Evolutionary conservation across 2,113 vertebrate species (phyloP).

Genomic region (Sturnus vulgaris): DNA sequence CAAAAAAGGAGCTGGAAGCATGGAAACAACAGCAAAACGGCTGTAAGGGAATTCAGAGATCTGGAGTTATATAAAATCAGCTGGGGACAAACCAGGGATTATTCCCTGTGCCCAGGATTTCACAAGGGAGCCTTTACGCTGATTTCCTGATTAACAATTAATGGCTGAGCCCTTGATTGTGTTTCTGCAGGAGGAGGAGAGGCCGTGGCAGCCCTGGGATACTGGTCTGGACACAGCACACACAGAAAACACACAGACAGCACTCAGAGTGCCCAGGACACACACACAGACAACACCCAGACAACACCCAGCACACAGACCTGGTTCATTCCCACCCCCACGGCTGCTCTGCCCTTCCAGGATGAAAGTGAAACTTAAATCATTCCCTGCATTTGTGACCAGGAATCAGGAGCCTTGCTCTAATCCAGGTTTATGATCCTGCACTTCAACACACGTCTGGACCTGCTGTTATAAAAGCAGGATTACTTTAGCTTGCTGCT

Average conservation of each 20-base stretch:
- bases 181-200: neutral
- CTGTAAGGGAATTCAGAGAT: neutral
- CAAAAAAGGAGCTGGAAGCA: neutral
- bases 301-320: too few relatives aligned
- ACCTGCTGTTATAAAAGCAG: neutral
- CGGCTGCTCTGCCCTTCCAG: neutral
- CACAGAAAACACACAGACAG: too few relatives aligned
- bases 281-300: too few relatives aligned
- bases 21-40: neutral
- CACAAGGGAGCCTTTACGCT: neutral
- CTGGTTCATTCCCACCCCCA: neutral
- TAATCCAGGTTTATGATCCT: neutral
- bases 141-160: neutral
- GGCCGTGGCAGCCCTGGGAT: neutral
- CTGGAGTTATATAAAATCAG: neutral
- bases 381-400: neutral
- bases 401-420: fast-evolving
- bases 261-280: too few relatives aligned
- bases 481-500: neutral
- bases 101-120: neutral
- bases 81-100: neutral
- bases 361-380: neutral
- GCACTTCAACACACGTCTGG: neutral
- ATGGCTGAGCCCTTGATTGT: neutral
- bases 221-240: neutral